phyloP scores from a whole-genome alignment of 2,888 invertebrate genomes.

The Drosophila subquinaria region DNA sequence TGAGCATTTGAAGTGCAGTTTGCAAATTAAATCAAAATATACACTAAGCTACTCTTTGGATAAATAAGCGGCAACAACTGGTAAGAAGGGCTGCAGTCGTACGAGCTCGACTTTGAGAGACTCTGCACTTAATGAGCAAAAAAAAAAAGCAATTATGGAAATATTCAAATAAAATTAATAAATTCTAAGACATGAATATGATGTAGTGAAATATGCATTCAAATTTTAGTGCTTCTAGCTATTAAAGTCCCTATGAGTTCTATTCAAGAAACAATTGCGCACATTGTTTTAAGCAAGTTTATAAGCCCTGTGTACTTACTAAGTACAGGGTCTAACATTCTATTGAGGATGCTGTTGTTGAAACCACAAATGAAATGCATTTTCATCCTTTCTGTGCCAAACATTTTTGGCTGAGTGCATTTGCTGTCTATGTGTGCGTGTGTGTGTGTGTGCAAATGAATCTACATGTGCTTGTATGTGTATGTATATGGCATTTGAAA shows the following conservation, averaged over 20 bases:
- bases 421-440: neutral
- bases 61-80: slow-evolving; percentile 32
- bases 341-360: slow-evolving; percentile 11
- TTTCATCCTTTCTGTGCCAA: slow-evolving; percentile 21
- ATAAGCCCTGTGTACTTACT: neutral
- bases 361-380: slow-evolving; percentile 49
- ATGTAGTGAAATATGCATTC: no score
- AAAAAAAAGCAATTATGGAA: neutral
- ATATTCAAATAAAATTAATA: neutral
- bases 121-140: neutral
- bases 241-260: no score
- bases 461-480: neutral
- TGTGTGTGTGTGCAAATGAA: neutral
- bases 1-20: slow-evolving; percentile 16
- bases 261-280: neutral
- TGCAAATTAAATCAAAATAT: slow-evolving; percentile 69
- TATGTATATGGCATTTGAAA: slow-evolving; percentile 31
- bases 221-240: no score
- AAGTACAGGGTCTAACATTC: neutral
- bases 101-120: neutral
- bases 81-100: neutral
- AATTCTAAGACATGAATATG: no score
- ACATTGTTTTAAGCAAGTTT: neutral
- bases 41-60: slow-evolving; percentile 36
- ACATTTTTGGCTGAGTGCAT: slow-evolving; percentile 28